A percentile compares a stretch with the other conserved stretches of the same genome.
Conservation (phyloP, 2,797 vertebrate genomes). For the Jordanella pulchra region DNA sequence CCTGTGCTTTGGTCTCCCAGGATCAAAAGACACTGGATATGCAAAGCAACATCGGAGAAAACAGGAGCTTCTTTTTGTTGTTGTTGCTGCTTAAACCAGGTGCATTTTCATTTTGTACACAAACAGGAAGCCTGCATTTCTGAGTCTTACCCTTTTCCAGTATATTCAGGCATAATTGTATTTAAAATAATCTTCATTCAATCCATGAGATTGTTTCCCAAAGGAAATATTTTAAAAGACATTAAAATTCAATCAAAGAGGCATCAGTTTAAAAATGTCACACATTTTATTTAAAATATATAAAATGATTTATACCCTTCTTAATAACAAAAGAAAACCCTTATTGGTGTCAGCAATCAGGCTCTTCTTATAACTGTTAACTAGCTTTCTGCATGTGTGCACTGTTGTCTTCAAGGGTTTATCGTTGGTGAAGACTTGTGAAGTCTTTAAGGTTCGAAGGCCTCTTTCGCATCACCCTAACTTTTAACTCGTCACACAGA, state of each 20-base stretch:
- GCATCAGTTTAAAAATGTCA: not conserved
- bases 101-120: not conserved
- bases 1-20: conserved; percentile 7
- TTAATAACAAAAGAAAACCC: not conserved
- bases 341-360: not conserved
- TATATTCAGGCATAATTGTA: not conserved
- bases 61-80: not conserved
- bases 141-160: not conserved
- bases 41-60: not conserved
- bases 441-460: not conserved
- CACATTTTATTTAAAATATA: not conserved
- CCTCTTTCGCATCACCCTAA: not conserved
- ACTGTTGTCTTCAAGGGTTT: not conserved
- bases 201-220: not conserved
- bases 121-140: not conserved
- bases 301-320: not conserved
- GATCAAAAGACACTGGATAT: conserved; percentile 18
- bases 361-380: not conserved
- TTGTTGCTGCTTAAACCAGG: not conserved
- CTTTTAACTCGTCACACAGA: not conserved
- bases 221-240: not conserved
- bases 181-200: not conserved
- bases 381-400: not conserved
- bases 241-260: not conserved
- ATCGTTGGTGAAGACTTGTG: not conserved